Conservation (phyloP, 2,888 invertebrate genomes). For the Nomada fabriciana region DNA sequence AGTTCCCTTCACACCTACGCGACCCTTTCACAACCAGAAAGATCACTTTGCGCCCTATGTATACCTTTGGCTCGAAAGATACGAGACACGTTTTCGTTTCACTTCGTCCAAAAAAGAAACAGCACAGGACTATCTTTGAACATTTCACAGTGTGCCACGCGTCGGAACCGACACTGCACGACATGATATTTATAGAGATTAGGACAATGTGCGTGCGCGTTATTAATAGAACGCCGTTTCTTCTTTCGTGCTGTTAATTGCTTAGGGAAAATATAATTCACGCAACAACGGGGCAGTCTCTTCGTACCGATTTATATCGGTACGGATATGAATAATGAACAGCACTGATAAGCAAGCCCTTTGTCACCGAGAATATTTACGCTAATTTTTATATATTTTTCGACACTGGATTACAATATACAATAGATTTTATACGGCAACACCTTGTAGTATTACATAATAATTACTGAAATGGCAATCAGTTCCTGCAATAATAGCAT, state of each 20-base stretch:
- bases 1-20: neutral
- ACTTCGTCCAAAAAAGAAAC: neutral
- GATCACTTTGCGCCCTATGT: neutral
- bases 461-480: too few species aligned
- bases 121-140: conserved; percentile 3
- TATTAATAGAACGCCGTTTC: conserved; percentile 30
- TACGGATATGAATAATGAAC: too few species aligned
- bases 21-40: neutral
- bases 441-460: too few species aligned
- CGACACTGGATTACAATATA: too few species aligned
- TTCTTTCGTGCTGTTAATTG: conserved; percentile 33
- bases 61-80: neutral
- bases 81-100: neutral
- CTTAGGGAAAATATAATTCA: conserved; percentile 4
- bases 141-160: neutral
- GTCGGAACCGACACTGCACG: neutral
- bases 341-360: too few species aligned
- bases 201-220: conserved; percentile 29
- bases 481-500: too few species aligned
- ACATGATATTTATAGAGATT: conserved; percentile 31
- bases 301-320: neutral
- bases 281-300: neutral
- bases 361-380: too few species aligned
- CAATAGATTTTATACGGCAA: too few species aligned
- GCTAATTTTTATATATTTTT: too few species aligned